Evolutionary conservation across 2,113 vertebrate species (phyloP).

Genomic region (Onychorhynchus coronatus): DNA sequence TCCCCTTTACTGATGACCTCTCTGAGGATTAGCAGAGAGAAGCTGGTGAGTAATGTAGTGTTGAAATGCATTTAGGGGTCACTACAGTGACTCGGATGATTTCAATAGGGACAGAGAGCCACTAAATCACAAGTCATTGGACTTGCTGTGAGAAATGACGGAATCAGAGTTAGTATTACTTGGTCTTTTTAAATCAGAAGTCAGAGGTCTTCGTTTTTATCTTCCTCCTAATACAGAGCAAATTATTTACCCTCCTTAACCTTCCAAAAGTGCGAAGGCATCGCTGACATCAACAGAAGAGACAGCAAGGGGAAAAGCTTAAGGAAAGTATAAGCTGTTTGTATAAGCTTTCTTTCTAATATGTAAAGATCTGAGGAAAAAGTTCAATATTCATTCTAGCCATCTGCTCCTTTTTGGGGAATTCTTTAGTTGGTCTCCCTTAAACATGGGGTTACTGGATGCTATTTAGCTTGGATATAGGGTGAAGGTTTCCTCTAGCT

Average conservation of each 20-base stretch:
- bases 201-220: neutral
- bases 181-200: neutral
- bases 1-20: neutral
- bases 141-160: neutral
- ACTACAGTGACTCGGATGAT: neutral
- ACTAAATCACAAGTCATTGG: neutral
- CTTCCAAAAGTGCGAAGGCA: neutral
- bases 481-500: neutral
- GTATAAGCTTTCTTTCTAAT: neutral
- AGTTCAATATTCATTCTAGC: neutral
- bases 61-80: neutral
- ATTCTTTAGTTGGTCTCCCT: neutral
- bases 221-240: neutral
- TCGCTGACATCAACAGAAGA: neutral
- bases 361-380: neutral
- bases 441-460: neutral
- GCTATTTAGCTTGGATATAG: neutral
- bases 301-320: neutral
- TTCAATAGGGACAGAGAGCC: neutral
- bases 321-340: neutral
- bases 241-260: neutral
- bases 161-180: neutral
- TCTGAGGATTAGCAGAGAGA: conserved; percentile 9
- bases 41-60: neutral
- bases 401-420: neutral